These are phyloP conservation scores for Ptychochromis oligacanthus DNA, from an alignment of 2,113 vertebrate genomes.

Conservation along the genomic window DNA sequence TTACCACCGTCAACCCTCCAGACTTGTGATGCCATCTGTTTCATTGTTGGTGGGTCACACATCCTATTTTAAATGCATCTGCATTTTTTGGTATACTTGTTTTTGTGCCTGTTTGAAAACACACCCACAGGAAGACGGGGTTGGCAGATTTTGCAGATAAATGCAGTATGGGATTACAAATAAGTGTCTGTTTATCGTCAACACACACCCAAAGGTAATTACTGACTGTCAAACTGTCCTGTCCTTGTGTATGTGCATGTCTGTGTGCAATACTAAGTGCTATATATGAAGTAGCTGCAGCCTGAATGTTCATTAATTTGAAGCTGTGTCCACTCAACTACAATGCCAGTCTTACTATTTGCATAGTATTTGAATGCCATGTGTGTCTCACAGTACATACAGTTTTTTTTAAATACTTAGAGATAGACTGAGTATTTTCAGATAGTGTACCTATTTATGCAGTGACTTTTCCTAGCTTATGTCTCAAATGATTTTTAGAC, in stretches of 20 bases:
- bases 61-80: slow-evolving; percentile 11
- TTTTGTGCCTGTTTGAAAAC: slow-evolving; percentile 21
- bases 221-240: slow-evolving; percentile 15
- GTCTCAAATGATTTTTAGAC: background rate
- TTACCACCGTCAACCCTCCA: background rate
- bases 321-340: slow-evolving; percentile 10
- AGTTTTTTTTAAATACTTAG: background rate
- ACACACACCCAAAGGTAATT: slow-evolving; percentile 61
- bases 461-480: background rate
- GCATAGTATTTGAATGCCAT: slow-evolving; percentile 3
- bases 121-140: background rate
- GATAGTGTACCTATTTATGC: background rate
- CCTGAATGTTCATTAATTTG: background rate
- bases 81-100: background rate
- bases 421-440: background rate
- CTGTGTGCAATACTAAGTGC: background rate
- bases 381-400: slow-evolving; percentile 16
- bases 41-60: slow-evolving; percentile 1
- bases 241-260: background rate
- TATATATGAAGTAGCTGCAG: background rate
- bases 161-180: slow-evolving; percentile 30
- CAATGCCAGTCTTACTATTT: slow-evolving; percentile 16
- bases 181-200: slow-evolving; percentile 9
- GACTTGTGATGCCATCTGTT: slow-evolving; percentile 5
- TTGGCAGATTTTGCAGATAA: slow-evolving; percentile 28